Evolutionary conservation across 2,888 invertebrate genomes (phyloP), one percentile per base, ranked within the genome.

Genomic region (Phyllotreta cruciferae): DNA sequence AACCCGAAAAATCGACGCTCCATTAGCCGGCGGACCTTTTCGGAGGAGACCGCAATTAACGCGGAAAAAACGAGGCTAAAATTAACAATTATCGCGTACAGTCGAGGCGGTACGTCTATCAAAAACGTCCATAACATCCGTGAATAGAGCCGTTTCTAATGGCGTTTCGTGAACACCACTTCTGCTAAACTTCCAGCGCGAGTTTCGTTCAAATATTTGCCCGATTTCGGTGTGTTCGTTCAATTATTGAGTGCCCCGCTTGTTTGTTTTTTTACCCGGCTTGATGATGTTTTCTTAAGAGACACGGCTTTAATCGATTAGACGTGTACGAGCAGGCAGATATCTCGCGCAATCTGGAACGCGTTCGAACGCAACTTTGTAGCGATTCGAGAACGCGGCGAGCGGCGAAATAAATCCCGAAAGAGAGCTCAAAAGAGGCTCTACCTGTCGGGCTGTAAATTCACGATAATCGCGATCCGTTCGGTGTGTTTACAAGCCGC

Each of bases 391-490:
- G 4, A 24, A n/a, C n/a, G n/a, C n/a, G n/a, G n/a, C n/a, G n/a
- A 3, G 24, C 4, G 1, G 44, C 44, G 10, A 8, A 44, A 44
- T 13, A 44, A 7, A 44, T 44, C 3, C 9, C 41, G 10, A 24
- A 24, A 4, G 24, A 24, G 24, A 24, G 24, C 24, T 24, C 24
- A 24, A 24, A 24, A 24, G n/a, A n/a, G n/a, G 2, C 24, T 24
- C 24, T 45, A 50, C 35, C 56, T 45, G 56, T 39, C 50, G 56
- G 41, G 50, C 50, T 42, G 50, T 62, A 24, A 62, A 56, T 62
- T 62, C 62, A 62, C 56, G 56, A 62, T 62, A 62, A 62, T 56
- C 56, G 62, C 42, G 55, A 55, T 62, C 35, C 50, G 50, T 64
- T 45, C 47, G 42, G 57, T 56, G 24, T 54, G 54, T 57, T 47